Percentiles rank a stretch among this genome's conserved stretches.
These are phyloP conservation scores for Eupithecia dodoneata DNA, from an alignment of 2,888 invertebrate species.

Conservation along the genomic window DNA sequence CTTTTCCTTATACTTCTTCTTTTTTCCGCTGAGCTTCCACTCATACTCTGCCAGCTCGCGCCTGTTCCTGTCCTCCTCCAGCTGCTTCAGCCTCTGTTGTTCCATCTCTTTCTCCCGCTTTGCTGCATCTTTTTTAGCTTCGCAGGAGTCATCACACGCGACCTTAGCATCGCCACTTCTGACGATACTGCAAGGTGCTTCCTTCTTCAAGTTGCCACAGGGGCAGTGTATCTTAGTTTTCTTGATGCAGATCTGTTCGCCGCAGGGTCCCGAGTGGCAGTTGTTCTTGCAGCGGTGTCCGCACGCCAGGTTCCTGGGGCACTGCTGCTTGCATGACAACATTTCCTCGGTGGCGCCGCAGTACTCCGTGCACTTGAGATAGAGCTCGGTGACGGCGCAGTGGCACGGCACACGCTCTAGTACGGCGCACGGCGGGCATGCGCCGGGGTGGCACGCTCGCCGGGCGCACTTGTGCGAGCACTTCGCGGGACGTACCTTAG, in stretches of 20 bases:
- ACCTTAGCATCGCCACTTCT: slow-evolving; percentile 75
- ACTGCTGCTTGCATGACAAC: slow-evolving; percentile 91
- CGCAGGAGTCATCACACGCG: slow-evolving; percentile 87
- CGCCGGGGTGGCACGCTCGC: slow-evolving; percentile 88
- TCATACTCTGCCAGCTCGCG: slow-evolving; percentile 90
- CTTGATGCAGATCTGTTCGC: slow-evolving; percentile 88
- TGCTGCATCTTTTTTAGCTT: slow-evolving; percentile 81
- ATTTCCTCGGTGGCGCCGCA: slow-evolving; percentile 77
- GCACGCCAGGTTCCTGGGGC: slow-evolving; percentile 93
- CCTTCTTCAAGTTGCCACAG: slow-evolving; percentile 90
- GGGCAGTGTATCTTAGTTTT: slow-evolving; percentile 91
- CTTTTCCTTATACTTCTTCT: slow-evolving; percentile 78
- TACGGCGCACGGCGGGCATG: slow-evolving; percentile 90
- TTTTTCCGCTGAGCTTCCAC: slow-evolving; percentile 89
- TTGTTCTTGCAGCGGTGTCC: slow-evolving; percentile 91
- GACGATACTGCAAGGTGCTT: slow-evolving; percentile 87
- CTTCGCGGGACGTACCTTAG: slow-evolving; percentile 86
- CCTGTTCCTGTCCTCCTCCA: slow-evolving; percentile 87
- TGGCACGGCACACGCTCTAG: slow-evolving; percentile 90
- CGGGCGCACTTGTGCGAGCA: slow-evolving; percentile 90
- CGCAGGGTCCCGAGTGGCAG: slow-evolving; percentile 90
- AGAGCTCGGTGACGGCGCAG: slow-evolving; percentile 90
- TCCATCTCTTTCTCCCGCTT: slow-evolving; percentile 81
- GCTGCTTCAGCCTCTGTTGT: slow-evolving; percentile 82
- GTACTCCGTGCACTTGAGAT: slow-evolving; percentile 89